Base-by-base conservation (phyloP, 2,113 vertebrate species). In the Struthio camelus region DNA sequence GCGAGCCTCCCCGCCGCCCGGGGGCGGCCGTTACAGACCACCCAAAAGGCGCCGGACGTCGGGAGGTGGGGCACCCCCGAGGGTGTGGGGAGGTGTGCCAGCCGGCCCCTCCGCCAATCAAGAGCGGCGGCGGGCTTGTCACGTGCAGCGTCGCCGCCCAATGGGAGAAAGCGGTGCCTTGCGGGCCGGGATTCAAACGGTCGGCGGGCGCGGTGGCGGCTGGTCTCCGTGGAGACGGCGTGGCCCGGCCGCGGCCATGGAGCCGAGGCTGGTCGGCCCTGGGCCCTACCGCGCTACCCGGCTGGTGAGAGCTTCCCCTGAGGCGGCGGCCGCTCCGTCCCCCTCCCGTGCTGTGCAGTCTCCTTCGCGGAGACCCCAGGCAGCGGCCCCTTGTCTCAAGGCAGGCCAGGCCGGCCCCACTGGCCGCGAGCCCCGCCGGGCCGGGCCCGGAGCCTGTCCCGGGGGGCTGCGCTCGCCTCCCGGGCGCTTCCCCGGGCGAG, bases 201-300 rank as follows among this genome's bases (percentile, higher is more conserved):
- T 22, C n/a, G 20, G 56, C 46, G 22, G 46, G n/a, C 9, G 40
- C 56, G 6, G 84, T 24, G 8, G 72, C 34, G 6, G 23, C 24
- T 0, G 18, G 93, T 89, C 80, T 53, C 93, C 83, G 34, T 87
- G 80, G 96, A 81, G 90, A 88, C 64, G 27, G 71, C 1, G 44
- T 28, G 70, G 79, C 38, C 24, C 4, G 6, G 53, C 27, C 1
- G 72, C n/a, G 15, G 9, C n/a, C 11, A 98, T 98, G 98, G 98
- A 98, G 80, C 97, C 97, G 11, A 88, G 96, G 62, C 93, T 99
- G 13, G 98, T 99, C 36, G 98, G 98, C 2, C 98, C 99, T 1
- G 98, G 99, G 24, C 98, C 99, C 1, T 99, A 99, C 94, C 98
- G 99, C 54, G 99, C 99, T 24, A 99, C 99, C 16, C 98, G 96